Conservation (phyloP, 2,113 vertebrate genomes). For the Oryzias javanicus region DNA sequence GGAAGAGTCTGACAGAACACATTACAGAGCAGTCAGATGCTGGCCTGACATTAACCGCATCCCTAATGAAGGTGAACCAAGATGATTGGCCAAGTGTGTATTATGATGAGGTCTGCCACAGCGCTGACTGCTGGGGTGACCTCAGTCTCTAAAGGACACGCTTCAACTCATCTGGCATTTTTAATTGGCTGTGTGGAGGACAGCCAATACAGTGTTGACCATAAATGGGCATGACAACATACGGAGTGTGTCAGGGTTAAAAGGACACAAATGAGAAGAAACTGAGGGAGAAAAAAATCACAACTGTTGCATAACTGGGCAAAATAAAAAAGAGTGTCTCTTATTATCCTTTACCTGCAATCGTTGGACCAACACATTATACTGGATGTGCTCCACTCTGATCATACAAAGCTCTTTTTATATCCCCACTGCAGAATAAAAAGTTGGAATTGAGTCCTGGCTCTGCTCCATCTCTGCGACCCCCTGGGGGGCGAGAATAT, state of each 20-base stretch:
- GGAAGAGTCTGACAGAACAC: conserved; percentile 6
- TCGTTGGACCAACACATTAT: too few relatives aligned
- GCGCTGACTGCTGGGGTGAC: conserved; percentile 47
- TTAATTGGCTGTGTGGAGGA: conserved; percentile 50
- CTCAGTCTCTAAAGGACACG: conserved; percentile 50
- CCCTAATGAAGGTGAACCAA: conserved; percentile 59
- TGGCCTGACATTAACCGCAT: conserved; percentile 52
- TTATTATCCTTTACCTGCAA: too few relatives aligned
- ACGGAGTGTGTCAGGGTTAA: conserved; percentile 42
- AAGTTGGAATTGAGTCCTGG: too few relatives aligned
- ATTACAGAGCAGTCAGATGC: conserved; percentile 41
- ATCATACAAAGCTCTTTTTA: too few relatives aligned
- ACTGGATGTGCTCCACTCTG: too few relatives aligned
- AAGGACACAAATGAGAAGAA: conserved; percentile 43
- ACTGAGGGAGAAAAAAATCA: background rate
- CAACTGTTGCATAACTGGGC: too few relatives aligned
- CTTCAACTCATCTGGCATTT: conserved; percentile 54
- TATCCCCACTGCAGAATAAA: too few relatives aligned
- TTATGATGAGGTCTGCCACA: conserved; percentile 37
- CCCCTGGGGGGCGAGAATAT: too few relatives aligned
- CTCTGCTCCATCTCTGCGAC: too few relatives aligned
- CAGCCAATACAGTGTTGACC: conserved; percentile 40
- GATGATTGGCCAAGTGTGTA: conserved; percentile 42
- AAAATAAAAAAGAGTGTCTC: too few relatives aligned
- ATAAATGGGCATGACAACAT: conserved; percentile 27